Evolutionary conservation across 2,113 vertebrate genomes (phyloP).

Genomic region (Phalacrocorax aristotelis): DNA sequence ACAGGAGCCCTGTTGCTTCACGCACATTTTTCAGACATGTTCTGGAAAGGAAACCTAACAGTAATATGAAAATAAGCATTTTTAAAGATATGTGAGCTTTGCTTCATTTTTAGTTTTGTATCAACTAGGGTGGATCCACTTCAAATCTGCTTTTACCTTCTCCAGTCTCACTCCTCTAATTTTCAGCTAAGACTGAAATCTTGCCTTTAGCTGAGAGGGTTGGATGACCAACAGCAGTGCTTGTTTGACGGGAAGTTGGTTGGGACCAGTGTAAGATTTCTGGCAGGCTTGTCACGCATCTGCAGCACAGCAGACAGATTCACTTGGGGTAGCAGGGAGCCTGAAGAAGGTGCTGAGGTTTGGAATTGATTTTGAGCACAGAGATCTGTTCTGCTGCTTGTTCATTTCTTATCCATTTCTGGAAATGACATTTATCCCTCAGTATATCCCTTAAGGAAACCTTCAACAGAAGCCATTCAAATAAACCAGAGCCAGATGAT

Average conservation of each 20-base stretch:
- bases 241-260: background rate
- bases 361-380: constrained; percentile 1
- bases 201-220: background rate
- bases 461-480: background rate
- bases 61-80: background rate
- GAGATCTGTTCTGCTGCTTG: background rate
- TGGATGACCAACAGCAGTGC: background rate
- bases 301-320: background rate
- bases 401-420: background rate
- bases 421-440: background rate
- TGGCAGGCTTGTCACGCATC: background rate
- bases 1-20: background rate
- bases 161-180: background rate
- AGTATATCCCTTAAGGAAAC: background rate
- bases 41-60: background rate
- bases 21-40: background rate
- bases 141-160: background rate
- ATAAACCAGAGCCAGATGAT: background rate
- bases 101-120: background rate
- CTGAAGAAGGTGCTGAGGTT: background rate
- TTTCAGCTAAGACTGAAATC: background rate
- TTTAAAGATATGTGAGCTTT: background rate
- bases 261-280: background rate
- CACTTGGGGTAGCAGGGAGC: background rate
- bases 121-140: background rate